Evolutionary conservation across 2,113 vertebrate species (phyloP), one percentile per base, ranked within the genome.

Genomic region (Holacanthus passer): DNA sequence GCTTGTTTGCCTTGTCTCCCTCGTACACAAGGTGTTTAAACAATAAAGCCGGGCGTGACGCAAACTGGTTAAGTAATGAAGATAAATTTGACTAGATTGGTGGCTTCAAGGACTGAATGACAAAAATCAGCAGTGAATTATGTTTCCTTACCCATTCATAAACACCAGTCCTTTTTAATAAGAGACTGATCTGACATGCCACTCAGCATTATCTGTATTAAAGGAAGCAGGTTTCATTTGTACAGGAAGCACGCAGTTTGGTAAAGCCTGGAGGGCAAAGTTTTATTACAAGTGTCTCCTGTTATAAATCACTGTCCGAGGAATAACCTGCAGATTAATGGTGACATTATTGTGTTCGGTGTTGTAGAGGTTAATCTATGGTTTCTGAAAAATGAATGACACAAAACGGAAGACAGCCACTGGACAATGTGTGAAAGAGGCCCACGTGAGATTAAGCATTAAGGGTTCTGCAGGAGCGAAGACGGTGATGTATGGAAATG

Each of bases 201-300:
- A 41, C 66, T 75, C 55, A 58, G 79, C 35, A 77, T 76, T 88
- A 92, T 92, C 88, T 77, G 52, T 19, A 70, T 85, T 29, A 66
- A 73, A 91, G 93, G 91, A 94, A 93, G 88, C 90, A 93, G 88
- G 73, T 88, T 86, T 82, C 62, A 78, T 79, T 74, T 19, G 65
- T 56, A 41, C 72, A 92, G 90, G 89, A 92, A 92, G 80, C 72
- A 11, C 37, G 7, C 65, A 43, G 50, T 82, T 79, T 55, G 22
- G 67, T 71, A 22, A 72, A 55, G 67, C 81, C 90, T 60, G 77
- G 22, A 47, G 87, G 87, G 62, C 39, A 43, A 69, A 24, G 17
- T 86, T 93, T 92, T 90, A 93, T 90, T 90, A 83, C 87, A 71
- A 67, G 62, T 87, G 91, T 90, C 89, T 93, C 93, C 93, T 86